phyloP scores from a whole-genome alignment of 2,797 vertebrate genomes.

The Cryptoprocta ferox region DNA sequence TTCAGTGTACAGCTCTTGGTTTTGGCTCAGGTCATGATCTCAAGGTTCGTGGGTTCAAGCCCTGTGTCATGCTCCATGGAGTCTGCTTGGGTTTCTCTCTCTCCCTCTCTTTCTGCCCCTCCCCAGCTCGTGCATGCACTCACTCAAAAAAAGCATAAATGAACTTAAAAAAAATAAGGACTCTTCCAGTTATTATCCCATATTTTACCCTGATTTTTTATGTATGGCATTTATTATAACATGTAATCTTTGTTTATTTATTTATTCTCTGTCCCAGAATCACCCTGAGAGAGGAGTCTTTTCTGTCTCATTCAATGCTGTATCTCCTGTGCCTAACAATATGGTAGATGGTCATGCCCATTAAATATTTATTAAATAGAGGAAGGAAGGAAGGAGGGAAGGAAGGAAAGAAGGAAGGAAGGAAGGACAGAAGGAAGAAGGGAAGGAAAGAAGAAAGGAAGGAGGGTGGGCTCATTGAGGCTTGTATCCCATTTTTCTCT shows the following conservation, averaged over 20 bases:
- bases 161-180: not conserved
- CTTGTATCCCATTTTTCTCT: not conserved
- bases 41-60: too few relatives aligned
- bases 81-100: too few relatives aligned
- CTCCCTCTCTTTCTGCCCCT: too few relatives aligned
- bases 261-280: not conserved
- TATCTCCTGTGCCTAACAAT: not conserved
- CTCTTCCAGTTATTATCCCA: not conserved
- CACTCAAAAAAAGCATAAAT: too few relatives aligned
- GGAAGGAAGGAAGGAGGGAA: not conserved
- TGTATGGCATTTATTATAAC: not conserved
- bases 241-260: not conserved
- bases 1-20: too few relatives aligned
- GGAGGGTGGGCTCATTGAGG: not conserved
- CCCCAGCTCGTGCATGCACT: too few relatives aligned
- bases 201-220: not conserved
- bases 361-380: not conserved
- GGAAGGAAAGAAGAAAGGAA: accelerated
- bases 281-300: not conserved
- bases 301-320: not conserved
- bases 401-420: accelerated
- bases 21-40: too few relatives aligned
- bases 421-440: not conserved
- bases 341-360: not conserved
- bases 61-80: too few relatives aligned